Evolutionary conservation across 2,113 vertebrate species (phyloP).

Genomic region (Chascanopsetta lugubris): DNA sequence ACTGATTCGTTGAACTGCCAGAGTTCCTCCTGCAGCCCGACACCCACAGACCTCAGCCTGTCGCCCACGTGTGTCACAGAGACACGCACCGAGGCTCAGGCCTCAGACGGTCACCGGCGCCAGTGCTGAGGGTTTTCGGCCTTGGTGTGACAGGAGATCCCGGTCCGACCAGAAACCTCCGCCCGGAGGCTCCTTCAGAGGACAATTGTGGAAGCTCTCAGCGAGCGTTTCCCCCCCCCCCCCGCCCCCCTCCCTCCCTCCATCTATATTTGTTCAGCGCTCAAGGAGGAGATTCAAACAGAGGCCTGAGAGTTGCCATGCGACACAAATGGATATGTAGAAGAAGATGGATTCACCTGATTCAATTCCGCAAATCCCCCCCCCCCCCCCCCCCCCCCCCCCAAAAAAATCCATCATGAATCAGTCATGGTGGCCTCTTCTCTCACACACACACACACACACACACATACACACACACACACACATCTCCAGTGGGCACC

Average conservation of each 20-base stretch:
- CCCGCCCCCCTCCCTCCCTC: not conserved
- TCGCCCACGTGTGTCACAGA: constrained; percentile 6
- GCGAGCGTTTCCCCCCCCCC: constrained; percentile 26
- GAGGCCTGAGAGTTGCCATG: not conserved
- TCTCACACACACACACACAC: too few species aligned
- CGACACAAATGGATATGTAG: not conserved
- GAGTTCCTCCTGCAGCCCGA: not conserved
- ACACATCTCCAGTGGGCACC: too few species aligned
- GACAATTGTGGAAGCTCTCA: constrained; percentile 45
- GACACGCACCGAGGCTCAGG: constrained; percentile 11
- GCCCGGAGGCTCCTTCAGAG: constrained; percentile 51
- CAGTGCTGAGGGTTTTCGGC: constrained; percentile 48
- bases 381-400: too few species aligned
- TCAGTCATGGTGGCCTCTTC: constrained; percentile 7
- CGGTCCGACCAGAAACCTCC: constrained; percentile 63
- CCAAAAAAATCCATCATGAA: not conserved
- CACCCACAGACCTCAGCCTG: not conserved
- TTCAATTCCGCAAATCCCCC: not conserved
- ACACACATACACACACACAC: too few species aligned
- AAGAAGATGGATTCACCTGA: not conserved
- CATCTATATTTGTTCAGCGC: constrained; percentile 24
- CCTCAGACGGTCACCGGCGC: constrained; percentile 54
- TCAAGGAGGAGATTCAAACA: too few species aligned
- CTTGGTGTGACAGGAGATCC: constrained; percentile 65
- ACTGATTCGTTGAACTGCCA: too few species aligned